These are phyloP conservation scores for Morphnarchus princeps DNA, from an alignment of 2,113 vertebrate species.

Conservation along the genomic window DNA sequence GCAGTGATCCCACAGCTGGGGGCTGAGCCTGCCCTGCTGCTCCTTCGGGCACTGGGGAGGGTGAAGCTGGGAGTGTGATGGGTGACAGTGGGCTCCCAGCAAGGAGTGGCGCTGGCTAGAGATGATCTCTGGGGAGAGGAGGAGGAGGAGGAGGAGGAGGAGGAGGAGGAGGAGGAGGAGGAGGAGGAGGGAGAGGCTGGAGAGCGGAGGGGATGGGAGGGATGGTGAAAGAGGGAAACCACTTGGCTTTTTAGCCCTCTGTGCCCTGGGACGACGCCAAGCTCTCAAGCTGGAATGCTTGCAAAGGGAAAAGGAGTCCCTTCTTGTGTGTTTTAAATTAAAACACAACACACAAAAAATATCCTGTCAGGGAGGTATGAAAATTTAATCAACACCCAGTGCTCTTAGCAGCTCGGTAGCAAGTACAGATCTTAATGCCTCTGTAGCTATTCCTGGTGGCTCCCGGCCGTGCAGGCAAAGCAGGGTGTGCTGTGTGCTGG, in stretches of 20 bases:
- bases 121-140: not conserved
- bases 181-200: not conserved
- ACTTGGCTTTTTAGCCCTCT: not conserved
- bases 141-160: not conserved
- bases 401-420: not conserved
- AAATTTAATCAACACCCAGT: conserved; percentile 64
- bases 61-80: not conserved
- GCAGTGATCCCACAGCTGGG: not conserved
- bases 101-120: not conserved
- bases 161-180: not conserved
- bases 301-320: not conserved
- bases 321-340: conserved; percentile 12
- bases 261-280: not conserved
- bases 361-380: conserved; percentile 35
- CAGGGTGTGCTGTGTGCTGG: not conserved
- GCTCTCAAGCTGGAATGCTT: not conserved
- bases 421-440: conserved; percentile 6
- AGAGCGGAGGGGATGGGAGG: not conserved
- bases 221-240: not conserved
- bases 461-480: not conserved
- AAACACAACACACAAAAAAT: not conserved
- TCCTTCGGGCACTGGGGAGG: not conserved
- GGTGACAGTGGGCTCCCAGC: not conserved
- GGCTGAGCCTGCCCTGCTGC: not conserved
- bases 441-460: conserved; percentile 41